phyloP scores from a whole-genome alignment of 2,888 invertebrate species.

The Macrophya annulata region DNA sequence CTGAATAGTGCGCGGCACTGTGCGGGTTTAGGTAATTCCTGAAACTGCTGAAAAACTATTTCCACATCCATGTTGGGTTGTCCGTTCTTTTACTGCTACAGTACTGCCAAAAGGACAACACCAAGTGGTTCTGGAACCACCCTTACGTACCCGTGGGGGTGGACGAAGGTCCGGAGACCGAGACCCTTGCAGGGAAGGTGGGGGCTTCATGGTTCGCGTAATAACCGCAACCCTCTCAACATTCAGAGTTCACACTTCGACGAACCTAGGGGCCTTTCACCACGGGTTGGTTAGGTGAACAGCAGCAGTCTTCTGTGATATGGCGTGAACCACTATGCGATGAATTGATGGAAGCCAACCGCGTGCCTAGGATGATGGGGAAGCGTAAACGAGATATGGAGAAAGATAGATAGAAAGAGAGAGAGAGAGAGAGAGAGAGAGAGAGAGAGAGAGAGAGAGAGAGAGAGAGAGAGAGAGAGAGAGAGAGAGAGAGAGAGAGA shows the following conservation, averaged over 20 bases:
- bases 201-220: constrained; percentile 12
- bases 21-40: background rate
- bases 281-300: constrained; percentile 4
- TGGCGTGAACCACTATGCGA: constrained; percentile 56
- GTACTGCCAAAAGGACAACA: background rate
- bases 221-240: constrained; percentile 54
- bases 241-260: constrained; percentile 57
- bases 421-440: background rate
- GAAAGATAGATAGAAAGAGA: background rate
- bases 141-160: background rate
- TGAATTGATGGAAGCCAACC: constrained; percentile 55
- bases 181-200: background rate
- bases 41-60: background rate
- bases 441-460: too few species aligned
- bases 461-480: background rate
- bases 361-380: constrained; percentile 23
- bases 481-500: background rate
- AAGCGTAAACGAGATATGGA: too few species aligned
- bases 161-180: constrained; percentile 13
- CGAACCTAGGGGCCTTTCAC: constrained; percentile 21
- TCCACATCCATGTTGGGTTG: background rate
- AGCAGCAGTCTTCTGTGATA: constrained; percentile 53
- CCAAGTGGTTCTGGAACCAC: constrained; percentile 2
- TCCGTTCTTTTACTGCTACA: background rate
- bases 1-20: background rate